Conservation (phyloP, 2,797 vertebrate species). For the Masticophis lateralis region DNA sequence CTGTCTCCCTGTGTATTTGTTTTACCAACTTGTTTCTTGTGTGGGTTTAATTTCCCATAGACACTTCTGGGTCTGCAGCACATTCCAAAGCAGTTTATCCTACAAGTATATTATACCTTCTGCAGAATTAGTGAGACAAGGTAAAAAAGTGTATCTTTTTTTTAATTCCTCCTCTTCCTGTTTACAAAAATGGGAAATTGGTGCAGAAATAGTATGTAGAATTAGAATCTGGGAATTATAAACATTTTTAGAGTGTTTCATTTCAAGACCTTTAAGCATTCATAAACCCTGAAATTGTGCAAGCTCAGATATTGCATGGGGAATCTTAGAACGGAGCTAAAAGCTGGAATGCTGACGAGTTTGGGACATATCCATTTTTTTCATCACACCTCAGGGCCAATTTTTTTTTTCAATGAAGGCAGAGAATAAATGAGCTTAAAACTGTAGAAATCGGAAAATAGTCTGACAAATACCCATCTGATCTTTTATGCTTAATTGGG, state of each 20-base stretch:
- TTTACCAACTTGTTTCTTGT: not conserved
- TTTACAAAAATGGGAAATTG: not conserved
- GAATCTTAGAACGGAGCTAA: not conserved
- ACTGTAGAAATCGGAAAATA: not conserved
- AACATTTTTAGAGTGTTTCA: not conserved
- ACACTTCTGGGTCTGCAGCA: conserved; percentile 85
- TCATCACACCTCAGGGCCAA: not conserved
- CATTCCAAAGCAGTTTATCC: conserved; percentile 84
- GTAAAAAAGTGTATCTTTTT: not conserved
- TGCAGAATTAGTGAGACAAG: conserved; percentile 79
- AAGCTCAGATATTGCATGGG: not conserved
- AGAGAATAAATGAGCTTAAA: not conserved
- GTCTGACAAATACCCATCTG: not conserved
- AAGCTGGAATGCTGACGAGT: not conserved
- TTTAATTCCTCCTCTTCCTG: not conserved
- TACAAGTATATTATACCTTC: conserved; percentile 88
- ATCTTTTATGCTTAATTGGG: not conserved
- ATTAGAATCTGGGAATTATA: not conserved
- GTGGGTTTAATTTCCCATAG: conserved; percentile 65
- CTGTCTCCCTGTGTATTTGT: not conserved
- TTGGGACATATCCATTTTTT: not conserved
- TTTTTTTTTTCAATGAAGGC: not conserved
- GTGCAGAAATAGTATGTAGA: not conserved
- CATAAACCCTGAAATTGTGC: not conserved
- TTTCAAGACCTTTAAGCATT: not conserved